A percentile compares a stretch with the other conserved stretches of the same genome.
These are phyloP conservation scores for Antennarius maculatus DNA, from an alignment of 2,797 vertebrate genomes.

Conservation along the genomic window DNA sequence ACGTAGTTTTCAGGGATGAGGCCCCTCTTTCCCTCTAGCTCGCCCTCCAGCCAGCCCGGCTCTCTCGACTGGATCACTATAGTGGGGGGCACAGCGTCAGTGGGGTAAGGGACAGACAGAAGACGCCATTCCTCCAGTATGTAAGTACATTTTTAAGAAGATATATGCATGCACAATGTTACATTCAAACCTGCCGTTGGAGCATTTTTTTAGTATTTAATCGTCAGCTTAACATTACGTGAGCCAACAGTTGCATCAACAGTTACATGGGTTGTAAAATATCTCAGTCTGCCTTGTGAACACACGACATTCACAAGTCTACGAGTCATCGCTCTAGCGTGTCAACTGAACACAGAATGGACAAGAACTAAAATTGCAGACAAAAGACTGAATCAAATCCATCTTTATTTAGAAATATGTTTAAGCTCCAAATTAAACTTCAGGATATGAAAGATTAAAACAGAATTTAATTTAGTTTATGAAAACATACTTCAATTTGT, in stretches of 20 bases:
- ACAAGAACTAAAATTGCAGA: conserved; percentile 1
- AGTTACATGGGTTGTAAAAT: background rate
- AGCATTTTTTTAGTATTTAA: conserved; percentile 10
- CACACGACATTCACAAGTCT: conserved; percentile 9
- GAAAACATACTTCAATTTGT: conserved; percentile 17
- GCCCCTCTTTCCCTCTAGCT: conserved; percentile 93
- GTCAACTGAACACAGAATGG: conserved; percentile 6
- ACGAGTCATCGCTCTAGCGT: background rate
- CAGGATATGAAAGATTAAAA: background rate
- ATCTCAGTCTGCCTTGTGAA: conserved; percentile 1
- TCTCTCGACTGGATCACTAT: conserved; percentile 94
- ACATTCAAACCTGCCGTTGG: background rate
- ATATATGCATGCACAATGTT: background rate
- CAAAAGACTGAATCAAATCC: conserved; percentile 5
- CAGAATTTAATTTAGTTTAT: conserved; percentile 10
- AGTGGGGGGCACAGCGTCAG: conserved; percentile 60
- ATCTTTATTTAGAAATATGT: no score
- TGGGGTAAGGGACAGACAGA: conserved; percentile 42
- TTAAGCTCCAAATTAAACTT: conserved; percentile 10
- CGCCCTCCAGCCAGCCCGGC: conserved; percentile 98
- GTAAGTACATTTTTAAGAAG: conserved; percentile 23
- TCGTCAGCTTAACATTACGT: conserved; percentile 7
- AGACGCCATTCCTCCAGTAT: conserved; percentile 42
- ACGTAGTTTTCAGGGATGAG: conserved; percentile 99
- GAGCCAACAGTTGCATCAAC: background rate